Evolutionary conservation across 2,113 vertebrate species (phyloP), one percentile per base, ranked within the genome.

Genomic region (Brachyhypopomus occidentalis): DNA sequence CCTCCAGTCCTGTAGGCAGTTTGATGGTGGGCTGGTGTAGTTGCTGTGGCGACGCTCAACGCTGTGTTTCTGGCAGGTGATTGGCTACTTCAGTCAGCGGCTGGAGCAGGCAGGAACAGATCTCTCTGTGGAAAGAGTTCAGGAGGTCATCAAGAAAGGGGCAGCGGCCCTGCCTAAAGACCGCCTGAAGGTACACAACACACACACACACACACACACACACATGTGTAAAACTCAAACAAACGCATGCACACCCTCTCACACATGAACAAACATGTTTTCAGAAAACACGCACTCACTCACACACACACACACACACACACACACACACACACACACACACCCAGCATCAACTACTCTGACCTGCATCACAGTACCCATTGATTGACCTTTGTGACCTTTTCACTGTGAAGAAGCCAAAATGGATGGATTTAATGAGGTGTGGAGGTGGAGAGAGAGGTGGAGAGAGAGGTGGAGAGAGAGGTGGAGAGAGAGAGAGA

Each of bases 111-210:
- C 95, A 72, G 97, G 97, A 85, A 94, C 95, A 64, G 97, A 98
- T 88, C 94, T 99, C 86, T 99, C 98, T 0, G 98, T 99, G 23
- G 98, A 99, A 81, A 88, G 95, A 58, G 97, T 99, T 85, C 96
- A 98, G 87, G 98, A 99, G 88, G 96, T 99, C 90, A 99, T 99
- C 91, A 99, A 97, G 88, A 98, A 99, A 89, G 98, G 98, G 82
- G 94, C 95, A 2, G 95, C 97, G 55, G 96, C 97, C 0, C 91
- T 99, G 83, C 97, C 98, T 86, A 97, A 95, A 89, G 97, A 99
- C 92, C 94, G 96, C 60, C 94, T 99, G 62, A 97, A 95, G 94
- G 97, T 99, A 94, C 94, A 8, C 62, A 27, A 38, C 36, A 45
- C 60, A 69, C 45, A 58, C 22, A 62, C 66, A 64, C n/a, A 56